phyloP scores from a whole-genome alignment of 2,888 invertebrate genomes.

The Melieria picta region DNA sequence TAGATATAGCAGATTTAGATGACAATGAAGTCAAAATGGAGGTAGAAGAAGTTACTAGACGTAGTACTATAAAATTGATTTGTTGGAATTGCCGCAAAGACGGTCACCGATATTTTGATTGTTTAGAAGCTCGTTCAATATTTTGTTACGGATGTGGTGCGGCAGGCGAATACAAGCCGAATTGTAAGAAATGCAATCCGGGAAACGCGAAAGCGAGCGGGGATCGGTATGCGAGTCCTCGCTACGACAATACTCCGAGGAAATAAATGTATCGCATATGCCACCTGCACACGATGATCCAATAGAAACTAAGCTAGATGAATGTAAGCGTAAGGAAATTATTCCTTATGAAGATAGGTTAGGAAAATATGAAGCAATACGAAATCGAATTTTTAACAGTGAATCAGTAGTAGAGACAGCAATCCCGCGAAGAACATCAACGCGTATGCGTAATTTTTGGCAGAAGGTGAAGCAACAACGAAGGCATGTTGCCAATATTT shows the following conservation, averaged over 20 bases:
- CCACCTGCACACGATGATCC: too few relatives aligned
- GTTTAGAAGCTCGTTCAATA: too few relatives aligned
- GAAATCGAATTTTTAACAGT: slow-evolving; percentile 23
- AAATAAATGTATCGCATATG: too few relatives aligned
- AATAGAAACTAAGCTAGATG: not conserved
- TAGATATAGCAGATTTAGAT: not conserved
- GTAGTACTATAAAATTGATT: not conserved
- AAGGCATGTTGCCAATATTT: slow-evolving; percentile 4
- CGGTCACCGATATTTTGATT: too few relatives aligned
- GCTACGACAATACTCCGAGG: too few relatives aligned
- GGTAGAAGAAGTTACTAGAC: not conserved
- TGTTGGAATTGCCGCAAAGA: too few relatives aligned
- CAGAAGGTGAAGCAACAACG: slow-evolving; percentile 12
- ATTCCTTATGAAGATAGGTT: slow-evolving; percentile 20
- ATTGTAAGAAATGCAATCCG: too few relatives aligned
- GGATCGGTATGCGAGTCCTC: too few relatives aligned
- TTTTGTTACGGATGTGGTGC: too few relatives aligned
- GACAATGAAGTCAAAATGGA: not conserved
- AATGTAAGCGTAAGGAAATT: slow-evolving; percentile 7
- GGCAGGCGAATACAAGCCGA: too few relatives aligned
- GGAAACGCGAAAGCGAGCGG: too few relatives aligned
- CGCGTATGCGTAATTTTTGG: slow-evolving; percentile 25
- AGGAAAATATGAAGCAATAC: slow-evolving; percentile 16
- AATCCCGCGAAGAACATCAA: not conserved
- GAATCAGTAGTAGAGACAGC: not conserved